These are phyloP conservation scores for Ryuthela nishihirai DNA, from an alignment of 2,888 invertebrate species.

Conservation along the genomic window DNA sequence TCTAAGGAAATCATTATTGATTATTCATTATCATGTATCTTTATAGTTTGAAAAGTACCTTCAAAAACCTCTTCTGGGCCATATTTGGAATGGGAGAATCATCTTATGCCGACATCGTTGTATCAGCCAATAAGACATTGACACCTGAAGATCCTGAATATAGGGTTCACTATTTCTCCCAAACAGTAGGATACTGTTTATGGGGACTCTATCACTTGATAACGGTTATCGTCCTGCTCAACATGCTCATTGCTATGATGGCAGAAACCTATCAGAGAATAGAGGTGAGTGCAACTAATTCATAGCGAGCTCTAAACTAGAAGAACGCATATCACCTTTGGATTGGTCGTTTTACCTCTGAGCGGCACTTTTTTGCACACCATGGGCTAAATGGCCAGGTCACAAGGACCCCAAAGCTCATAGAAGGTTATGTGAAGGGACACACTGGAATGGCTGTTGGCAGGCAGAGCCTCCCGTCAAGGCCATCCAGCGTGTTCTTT, in stretches of 20 bases:
- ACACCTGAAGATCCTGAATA: constrained; percentile 46
- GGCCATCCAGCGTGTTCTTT: no score
- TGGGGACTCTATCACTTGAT: constrained; percentile 63
- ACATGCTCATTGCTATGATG: constrained; percentile 71
- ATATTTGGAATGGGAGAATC: constrained; percentile 64
- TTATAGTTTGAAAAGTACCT: constrained; percentile 55
- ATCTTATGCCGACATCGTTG: constrained; percentile 62
- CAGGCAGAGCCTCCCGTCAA: no score
- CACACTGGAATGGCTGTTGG: no score
- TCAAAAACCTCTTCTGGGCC: constrained; percentile 67
- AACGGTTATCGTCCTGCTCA: constrained; percentile 66
- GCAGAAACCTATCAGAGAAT: constrained; percentile 69
- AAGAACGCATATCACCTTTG: no score
- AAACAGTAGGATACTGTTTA: constrained; percentile 63
- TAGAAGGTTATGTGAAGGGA: no score
- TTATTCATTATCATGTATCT: no score
- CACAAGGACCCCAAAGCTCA: no score
- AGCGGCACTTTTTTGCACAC: no score
- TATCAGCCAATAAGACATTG: constrained; percentile 55
- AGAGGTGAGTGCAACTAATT: constrained; percentile 43
- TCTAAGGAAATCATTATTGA: no score
- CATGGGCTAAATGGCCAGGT: no score
- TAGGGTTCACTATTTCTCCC: constrained; percentile 59
- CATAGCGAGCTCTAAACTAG: neutral
- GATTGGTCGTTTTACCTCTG: no score